Evolutionary conservation across 2,797 vertebrate species (phyloP).

Genomic region (Gouania willdenowi): DNA sequence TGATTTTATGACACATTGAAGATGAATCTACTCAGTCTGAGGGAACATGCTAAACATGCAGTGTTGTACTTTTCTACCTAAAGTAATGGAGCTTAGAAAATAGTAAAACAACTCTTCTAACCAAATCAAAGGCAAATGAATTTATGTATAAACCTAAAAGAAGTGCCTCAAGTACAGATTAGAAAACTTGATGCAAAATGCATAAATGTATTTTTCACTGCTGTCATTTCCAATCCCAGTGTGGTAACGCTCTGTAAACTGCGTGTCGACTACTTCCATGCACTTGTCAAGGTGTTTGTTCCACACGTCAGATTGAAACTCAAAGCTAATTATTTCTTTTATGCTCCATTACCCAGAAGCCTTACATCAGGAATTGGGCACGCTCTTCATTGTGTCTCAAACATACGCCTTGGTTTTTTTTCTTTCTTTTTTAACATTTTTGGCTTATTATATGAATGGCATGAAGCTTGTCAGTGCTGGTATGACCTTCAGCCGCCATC

Average conservation of each 20-base stretch:
- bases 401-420: not conserved
- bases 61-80: not conserved
- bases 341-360: slow-evolving; percentile 31
- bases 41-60: slow-evolving; percentile 8
- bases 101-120: not conserved
- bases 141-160: not conserved
- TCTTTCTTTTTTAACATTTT: no score
- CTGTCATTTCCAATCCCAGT: slow-evolving; percentile 18
- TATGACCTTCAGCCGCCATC: slow-evolving; percentile 5
- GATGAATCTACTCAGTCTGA: slow-evolving; percentile 16
- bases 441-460: slow-evolving; percentile 10
- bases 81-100: slow-evolving; percentile 4
- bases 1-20: slow-evolving; percentile 10
- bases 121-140: no score
- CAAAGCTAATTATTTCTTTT: slow-evolving; percentile 46
- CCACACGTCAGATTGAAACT: slow-evolving; percentile 45
- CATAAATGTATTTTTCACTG: slow-evolving; percentile 3
- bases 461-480: not conserved
- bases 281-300: slow-evolving; percentile 58
- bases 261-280: slow-evolving; percentile 7
- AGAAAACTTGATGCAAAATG: slow-evolving; percentile 1
- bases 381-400: slow-evolving; percentile 24
- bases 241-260: slow-evolving; percentile 3
- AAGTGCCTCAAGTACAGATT: not conserved
- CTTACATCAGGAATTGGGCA: slow-evolving; percentile 25